Percentiles rank a stretch among this genome's conserved stretches.
phyloP scores from a whole-genome alignment of 2,888 invertebrate species.

The Caenorhabditis sp. region DNA sequence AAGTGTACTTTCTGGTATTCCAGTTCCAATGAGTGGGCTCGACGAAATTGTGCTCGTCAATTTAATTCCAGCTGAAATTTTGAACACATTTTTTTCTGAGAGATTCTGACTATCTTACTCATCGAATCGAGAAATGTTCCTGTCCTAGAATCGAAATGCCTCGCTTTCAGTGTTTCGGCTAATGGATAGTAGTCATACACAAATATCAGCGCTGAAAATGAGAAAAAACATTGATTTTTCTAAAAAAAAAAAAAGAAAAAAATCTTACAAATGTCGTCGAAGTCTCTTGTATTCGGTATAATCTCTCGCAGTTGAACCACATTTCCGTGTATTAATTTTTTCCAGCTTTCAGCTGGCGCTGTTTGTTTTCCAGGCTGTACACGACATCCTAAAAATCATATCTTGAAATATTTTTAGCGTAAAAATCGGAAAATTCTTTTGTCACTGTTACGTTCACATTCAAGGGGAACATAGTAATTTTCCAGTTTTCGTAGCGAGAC shows the following conservation, averaged over 20 bases:
- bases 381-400: conserved; percentile 77
- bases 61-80: conserved; percentile 9
- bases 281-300: conserved; percentile 87
- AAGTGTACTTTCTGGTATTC: conserved; percentile 85
- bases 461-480: too few species aligned
- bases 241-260: neutral
- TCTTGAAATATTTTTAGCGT: neutral
- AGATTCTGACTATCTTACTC: too few species aligned
- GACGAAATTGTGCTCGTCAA: conserved; percentile 7
- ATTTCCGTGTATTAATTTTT: conserved; percentile 88
- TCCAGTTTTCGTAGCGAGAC: too few species aligned
- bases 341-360: conserved; percentile 89
- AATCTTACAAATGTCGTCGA: conserved; percentile 89
- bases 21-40: conserved; percentile 9
- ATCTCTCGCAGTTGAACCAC: conserved; percentile 89
- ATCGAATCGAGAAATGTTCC: conserved; percentile 24
- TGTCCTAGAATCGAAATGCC: conserved; percentile 78
- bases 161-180: conserved; percentile 85
- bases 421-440: neutral
- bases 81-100: neutral
- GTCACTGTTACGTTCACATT: too few species aligned
- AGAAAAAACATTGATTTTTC: neutral
- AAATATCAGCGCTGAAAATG: conserved; percentile 84
- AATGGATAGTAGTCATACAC: conserved; percentile 94
- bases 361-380: conserved; percentile 82